Percentiles rank a stretch among this genome's conserved stretches.
Conservation (phyloP, 2,888 invertebrate species). For the Dolichomitus sp. region DNA sequence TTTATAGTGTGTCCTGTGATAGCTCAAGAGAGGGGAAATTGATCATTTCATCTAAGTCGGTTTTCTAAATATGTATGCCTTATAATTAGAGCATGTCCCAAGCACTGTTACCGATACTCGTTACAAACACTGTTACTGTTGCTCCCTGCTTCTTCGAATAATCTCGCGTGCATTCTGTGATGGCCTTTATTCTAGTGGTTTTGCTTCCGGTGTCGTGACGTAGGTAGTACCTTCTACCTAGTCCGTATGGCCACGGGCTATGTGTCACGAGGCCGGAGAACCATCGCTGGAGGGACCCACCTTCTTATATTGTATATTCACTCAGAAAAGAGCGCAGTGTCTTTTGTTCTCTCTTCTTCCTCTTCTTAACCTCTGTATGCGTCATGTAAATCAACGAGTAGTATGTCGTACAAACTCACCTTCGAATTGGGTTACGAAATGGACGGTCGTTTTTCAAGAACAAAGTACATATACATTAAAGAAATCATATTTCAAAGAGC, state of each 20-base stretch:
- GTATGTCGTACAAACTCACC: conserved; percentile 18
- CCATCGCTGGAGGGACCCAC: conserved; percentile 57
- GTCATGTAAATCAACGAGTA: conserved; percentile 51
- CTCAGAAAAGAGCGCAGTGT: conserved; percentile 32
- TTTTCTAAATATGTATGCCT: conserved; percentile 3
- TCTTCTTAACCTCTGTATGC: conserved; percentile 14
- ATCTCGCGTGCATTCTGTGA: conserved; percentile 9
- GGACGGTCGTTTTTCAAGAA: not conserved
- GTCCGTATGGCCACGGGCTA: conserved; percentile 52
- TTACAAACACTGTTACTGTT: not conserved
- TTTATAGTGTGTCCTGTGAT: not conserved
- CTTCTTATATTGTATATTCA: conserved; percentile 58
- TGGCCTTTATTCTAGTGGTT: conserved; percentile 13
- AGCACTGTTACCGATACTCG: not conserved
- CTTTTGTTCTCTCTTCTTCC: conserved; percentile 56
- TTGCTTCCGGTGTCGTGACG: conserved; percentile 22
- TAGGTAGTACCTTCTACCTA: conserved; percentile 31
- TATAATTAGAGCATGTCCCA: conserved; percentile 26
- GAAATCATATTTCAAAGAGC: conserved; percentile 19
- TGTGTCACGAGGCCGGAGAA: conserved; percentile 65
- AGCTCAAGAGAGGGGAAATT: not conserved
- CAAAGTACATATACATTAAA: not conserved
- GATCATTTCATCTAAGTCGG: conserved; percentile 4
- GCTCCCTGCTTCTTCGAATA: conserved; percentile 38
- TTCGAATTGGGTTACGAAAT: conserved; percentile 48